Conservation (phyloP, 2,888 invertebrate genomes). For the Lacanobia wlatinum region DNA sequence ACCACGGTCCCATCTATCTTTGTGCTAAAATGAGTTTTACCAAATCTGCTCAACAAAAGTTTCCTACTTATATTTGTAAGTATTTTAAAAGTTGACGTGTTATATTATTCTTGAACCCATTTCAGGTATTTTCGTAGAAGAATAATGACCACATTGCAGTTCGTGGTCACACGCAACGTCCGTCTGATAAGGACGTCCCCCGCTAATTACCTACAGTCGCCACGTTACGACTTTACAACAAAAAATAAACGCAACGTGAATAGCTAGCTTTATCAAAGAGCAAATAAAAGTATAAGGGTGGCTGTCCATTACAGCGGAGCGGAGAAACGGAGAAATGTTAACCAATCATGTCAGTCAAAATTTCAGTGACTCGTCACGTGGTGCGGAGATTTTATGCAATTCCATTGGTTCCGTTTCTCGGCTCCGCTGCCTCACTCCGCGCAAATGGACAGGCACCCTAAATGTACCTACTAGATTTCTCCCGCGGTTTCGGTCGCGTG, state of each 20-base stretch:
- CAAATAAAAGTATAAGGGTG: not conserved
- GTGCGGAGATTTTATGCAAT: too few relatives aligned
- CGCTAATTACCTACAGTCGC: conserved; percentile 52
- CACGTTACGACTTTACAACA: conserved; percentile 32
- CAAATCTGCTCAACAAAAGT: not conserved
- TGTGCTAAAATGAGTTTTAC: not conserved
- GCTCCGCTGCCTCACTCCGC: too few relatives aligned
- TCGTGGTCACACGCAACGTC: conserved; percentile 49
- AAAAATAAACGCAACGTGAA: conserved; percentile 18
- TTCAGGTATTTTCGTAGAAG: conserved; percentile 48
- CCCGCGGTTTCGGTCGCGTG: not conserved
- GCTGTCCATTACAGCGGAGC: too few relatives aligned
- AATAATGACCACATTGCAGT: conserved; percentile 53
- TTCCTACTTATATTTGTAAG: not conserved
- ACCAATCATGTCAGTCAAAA: too few relatives aligned
- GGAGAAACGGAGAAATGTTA: too few relatives aligned
- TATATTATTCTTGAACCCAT: conserved; percentile 25
- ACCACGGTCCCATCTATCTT: too few relatives aligned
- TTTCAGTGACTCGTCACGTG: too few relatives aligned
- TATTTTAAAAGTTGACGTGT: conserved; percentile 14
- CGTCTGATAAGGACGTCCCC: conserved; percentile 45
- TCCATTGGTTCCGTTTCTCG: too few relatives aligned
- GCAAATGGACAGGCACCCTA: too few relatives aligned
- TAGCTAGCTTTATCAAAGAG: conserved; percentile 3
- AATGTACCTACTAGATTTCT: not conserved